Evolutionary conservation across 2,113 vertebrate genomes (phyloP), one percentile per base, ranked within the genome.

Genomic region (Alexandromys fortis): DNA sequence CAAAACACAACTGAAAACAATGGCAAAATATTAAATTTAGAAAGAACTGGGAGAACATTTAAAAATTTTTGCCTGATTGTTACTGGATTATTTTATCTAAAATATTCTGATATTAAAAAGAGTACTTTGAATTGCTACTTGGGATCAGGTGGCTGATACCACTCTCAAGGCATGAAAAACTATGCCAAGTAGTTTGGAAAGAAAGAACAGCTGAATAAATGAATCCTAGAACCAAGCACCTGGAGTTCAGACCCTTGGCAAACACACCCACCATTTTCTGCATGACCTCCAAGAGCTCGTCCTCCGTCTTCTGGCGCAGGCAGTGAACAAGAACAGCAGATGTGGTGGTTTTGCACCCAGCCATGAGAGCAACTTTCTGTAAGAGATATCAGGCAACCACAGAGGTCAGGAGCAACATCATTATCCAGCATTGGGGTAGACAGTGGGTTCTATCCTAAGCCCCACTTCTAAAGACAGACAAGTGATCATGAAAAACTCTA

Each of bases 281-380:
- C 0, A 30, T 9, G 0, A 2, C 0, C 21, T 97, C 96, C 83
- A 97, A 1, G 70, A 98, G 94, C 30, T 97, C 92, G 0, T 97
- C 94, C 30, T 98, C 97, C 0, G 94, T 90, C 93, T 96, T 97
- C 91, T 97, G 96, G 22, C 89, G 91, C 86, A 97, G 73, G 65
- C 97, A 97, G 70, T 94, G 92, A 79, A 97, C 91, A 4, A 95
- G 38, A 68, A 85, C 68, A 7, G 96, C 97, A 0, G 96, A 98
- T 3, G 94, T 96, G 65, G 79, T 96, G 24, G 61, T 58, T 47
- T 96, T 93, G n/a, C 97, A 98, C 0, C 95, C 97, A 82, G 96
- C 63, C 11, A 72, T 14, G 73, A 2, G 0, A 2, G 96, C 94
- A 7, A 97, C 13, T 95, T 70, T 0, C 96, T 98, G 79, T 2